Conservation (phyloP, 2,797 vertebrate genomes). For the Sarcoramphus papa region DNA sequence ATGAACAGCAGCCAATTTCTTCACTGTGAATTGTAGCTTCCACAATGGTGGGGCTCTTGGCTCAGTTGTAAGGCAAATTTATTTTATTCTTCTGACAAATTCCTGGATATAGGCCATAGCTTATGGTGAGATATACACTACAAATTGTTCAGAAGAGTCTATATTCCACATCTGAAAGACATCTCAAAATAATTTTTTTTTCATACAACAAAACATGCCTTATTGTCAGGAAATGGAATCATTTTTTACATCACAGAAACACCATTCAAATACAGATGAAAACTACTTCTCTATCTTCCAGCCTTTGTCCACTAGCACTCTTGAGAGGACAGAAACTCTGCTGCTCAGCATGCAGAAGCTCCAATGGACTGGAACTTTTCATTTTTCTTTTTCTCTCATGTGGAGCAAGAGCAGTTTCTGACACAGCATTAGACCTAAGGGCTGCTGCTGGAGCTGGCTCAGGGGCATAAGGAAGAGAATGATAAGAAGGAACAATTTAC, state of each 20-base stretch:
- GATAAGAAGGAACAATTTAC: background rate
- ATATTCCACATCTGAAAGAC: background rate
- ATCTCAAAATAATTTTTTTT: accelerated
- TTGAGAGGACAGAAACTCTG: background rate
- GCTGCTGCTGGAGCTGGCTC: background rate
- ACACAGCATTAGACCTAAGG: background rate
- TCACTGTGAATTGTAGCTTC: background rate
- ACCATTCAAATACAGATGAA: background rate
- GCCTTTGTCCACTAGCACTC: background rate
- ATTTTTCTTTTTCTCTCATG: background rate
- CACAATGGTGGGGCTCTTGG: background rate
- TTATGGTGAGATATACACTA: background rate
- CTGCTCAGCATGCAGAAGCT: background rate
- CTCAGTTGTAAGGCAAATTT: background rate
- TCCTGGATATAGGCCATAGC: accelerated
- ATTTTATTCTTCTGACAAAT: background rate
- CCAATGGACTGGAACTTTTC: background rate
- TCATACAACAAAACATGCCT: background rate
- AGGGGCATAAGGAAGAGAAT: background rate
- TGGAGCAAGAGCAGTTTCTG: background rate
- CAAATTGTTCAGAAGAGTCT: background rate
- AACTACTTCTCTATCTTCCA: accelerated
- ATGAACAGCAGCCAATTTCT: background rate
- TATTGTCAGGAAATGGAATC: accelerated
- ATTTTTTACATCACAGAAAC: background rate